Conservation (phyloP, 2,797 vertebrate genomes). For the Psittacula derbiana region DNA sequence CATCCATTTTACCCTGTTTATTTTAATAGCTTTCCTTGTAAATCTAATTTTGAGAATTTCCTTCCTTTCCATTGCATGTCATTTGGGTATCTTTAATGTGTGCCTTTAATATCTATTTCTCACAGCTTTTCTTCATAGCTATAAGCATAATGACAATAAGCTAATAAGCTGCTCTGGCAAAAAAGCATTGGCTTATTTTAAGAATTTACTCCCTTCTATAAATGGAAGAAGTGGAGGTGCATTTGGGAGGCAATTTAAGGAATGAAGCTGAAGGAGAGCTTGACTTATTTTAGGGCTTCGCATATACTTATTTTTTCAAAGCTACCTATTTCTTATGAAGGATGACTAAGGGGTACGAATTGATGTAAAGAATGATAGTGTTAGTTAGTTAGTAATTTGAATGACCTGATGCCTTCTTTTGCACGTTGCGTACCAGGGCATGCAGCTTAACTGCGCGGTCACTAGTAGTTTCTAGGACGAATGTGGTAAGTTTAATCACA, state of each 20-base stretch:
- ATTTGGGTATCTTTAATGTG: constrained; percentile 17
- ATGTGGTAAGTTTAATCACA: background rate
- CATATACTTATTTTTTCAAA: background rate
- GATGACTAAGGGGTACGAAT: background rate
- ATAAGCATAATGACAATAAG: constrained; percentile 63
- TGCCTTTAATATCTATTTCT: background rate
- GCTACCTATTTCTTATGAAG: background rate
- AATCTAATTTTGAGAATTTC: constrained; percentile 26
- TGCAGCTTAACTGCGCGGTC: background rate
- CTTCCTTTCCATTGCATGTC: background rate
- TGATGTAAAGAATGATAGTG: background rate
- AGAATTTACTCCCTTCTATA: background rate
- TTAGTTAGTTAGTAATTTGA: background rate
- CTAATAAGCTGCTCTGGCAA: constrained; percentile 32
- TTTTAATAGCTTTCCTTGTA: constrained; percentile 22
- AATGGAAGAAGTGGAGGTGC: background rate
- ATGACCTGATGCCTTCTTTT: background rate
- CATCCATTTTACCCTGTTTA: background rate
- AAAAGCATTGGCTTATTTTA: constrained; percentile 1
- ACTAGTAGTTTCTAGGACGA: background rate
- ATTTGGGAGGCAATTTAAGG: background rate
- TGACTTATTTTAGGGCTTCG: background rate
- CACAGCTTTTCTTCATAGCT: constrained; percentile 46
- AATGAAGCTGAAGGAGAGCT: constrained; percentile 13
- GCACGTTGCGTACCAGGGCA: background rate